A percentile compares a stretch with the other conserved stretches of the same genome.
These are phyloP conservation scores for Dysmachus trigonus DNA, from an alignment of 2,888 invertebrate species.

Conservation along the genomic window DNA sequence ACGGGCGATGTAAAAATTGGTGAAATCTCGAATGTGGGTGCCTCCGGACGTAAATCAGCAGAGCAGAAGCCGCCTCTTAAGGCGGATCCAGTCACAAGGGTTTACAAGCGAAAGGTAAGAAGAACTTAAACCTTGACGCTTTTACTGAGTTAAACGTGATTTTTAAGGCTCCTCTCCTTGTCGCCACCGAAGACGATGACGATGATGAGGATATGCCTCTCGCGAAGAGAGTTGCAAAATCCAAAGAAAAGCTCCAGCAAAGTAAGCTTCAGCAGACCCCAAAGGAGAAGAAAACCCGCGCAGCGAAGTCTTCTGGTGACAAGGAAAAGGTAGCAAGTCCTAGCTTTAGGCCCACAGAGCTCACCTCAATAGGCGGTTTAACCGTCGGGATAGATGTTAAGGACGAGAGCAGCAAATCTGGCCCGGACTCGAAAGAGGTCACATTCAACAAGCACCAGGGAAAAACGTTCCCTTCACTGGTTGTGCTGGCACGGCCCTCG, in stretches of 20 bases:
- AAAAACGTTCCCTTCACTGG: conserved; percentile 86
- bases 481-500: conserved; percentile 83
- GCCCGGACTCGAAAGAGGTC: conserved; percentile 77
- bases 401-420: conserved; percentile 66
- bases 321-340: conserved; percentile 62
- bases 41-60: neutral
- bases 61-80: neutral
- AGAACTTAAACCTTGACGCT: neutral
- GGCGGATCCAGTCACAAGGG: neutral
- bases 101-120: conserved; percentile 62
- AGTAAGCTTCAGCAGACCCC: conserved; percentile 33
- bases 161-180: neutral
- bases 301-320: neutral
- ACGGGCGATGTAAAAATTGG: conserved; percentile 63
- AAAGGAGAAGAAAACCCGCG: neutral
- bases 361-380: conserved; percentile 77
- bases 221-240: conserved; percentile 63
- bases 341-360: conserved; percentile 73
- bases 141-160: too few relatives aligned
- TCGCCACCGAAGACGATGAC: neutral
- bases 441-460: conserved; percentile 79
- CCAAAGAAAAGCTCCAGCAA: conserved; percentile 46
- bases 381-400: conserved; percentile 71
- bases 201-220: conserved; percentile 65
- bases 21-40: neutral